These are phyloP conservation scores for Lithosia quadra DNA, from an alignment of 2,888 invertebrate species.

Conservation along the genomic window DNA sequence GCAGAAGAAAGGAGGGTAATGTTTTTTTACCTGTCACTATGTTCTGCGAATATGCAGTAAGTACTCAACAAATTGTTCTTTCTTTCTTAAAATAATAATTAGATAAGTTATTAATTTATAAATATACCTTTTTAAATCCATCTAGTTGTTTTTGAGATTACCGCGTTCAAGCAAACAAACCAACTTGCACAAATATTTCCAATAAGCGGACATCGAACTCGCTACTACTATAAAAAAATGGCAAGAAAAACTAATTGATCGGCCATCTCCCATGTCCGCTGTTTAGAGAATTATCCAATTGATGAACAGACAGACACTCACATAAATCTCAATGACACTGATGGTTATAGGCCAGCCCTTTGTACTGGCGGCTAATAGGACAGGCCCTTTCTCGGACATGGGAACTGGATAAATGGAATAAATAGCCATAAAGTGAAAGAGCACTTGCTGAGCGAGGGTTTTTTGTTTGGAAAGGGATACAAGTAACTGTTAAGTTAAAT, in stretches of 20 bases:
- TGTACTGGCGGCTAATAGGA: slow-evolving; percentile 30
- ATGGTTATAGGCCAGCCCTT: slow-evolving; percentile 29
- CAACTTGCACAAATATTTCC: background rate
- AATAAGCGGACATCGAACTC: background rate
- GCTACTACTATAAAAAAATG: slow-evolving; percentile 24
- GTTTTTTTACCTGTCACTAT: no score
- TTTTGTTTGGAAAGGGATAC: background rate
- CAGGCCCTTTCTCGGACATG: slow-evolving; percentile 54
- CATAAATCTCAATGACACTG: slow-evolving; percentile 68
- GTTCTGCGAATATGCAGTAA: no score
- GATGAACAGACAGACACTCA: slow-evolving; percentile 34
- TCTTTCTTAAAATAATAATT: no score
- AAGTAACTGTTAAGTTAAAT: background rate
- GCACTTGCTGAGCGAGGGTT: slow-evolving; percentile 6
- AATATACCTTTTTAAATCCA: no score
- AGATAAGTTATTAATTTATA: no score
- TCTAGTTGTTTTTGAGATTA: no score
- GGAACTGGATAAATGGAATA: slow-evolving; percentile 47
- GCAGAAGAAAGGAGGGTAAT: no score
- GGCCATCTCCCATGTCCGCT: slow-evolving; percentile 39
- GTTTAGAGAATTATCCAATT: slow-evolving; percentile 50
- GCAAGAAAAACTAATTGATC: slow-evolving; percentile 41
- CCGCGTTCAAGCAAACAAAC: no score
- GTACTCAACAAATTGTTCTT: no score
- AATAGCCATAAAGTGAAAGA: slow-evolving; percentile 32